These are phyloP conservation scores for Drosophila serrata DNA, from an alignment of 1,140 invertebrate genomes.

Conservation along the genomic window DNA sequence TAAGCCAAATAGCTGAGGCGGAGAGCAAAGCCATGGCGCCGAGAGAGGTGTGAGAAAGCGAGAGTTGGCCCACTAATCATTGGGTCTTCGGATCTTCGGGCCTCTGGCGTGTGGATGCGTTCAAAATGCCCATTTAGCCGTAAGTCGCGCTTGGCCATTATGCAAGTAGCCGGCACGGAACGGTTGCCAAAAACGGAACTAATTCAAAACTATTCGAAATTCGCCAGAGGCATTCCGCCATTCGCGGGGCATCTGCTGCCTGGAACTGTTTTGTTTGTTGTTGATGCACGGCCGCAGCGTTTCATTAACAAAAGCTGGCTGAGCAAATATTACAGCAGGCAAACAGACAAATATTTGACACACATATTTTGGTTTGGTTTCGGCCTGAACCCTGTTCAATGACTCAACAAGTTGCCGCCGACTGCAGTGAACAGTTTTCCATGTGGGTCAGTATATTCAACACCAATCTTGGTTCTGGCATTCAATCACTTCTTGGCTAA, in stretches of 20 bases:
- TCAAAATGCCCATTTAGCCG: slow-evolving; percentile 47
- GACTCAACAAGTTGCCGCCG: slow-evolving; percentile 53
- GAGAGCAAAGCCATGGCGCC: slow-evolving; percentile 11
- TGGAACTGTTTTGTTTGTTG: slow-evolving; percentile 13
- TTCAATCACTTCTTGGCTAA: slow-evolving; percentile 6
- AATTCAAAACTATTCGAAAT: slow-evolving; percentile 47
- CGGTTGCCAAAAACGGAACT: slow-evolving; percentile 65
- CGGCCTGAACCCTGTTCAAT: slow-evolving; percentile 40
- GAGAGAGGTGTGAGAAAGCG: slow-evolving; percentile 52
- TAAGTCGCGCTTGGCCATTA: slow-evolving; percentile 67
- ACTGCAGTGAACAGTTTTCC: slow-evolving; percentile 42
- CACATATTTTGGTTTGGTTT: slow-evolving; percentile 48
- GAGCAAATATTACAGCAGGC: slow-evolving; percentile 34
- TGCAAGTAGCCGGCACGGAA: slow-evolving; percentile 57
- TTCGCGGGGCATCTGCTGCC: slow-evolving; percentile 28
- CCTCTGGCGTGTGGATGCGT: slow-evolving; percentile 48
- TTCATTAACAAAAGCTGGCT: slow-evolving; percentile 56
- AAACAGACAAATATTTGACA: slow-evolving; percentile 65
- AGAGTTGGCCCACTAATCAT: slow-evolving; percentile 47
- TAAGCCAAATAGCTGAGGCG: slow-evolving; percentile 60
- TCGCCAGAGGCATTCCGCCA: slow-evolving; percentile 12
- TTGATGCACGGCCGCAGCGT: slow-evolving; percentile 15
- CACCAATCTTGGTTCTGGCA: background rate
- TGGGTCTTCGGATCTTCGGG: slow-evolving; percentile 16
- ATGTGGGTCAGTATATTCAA: background rate